Base-by-base conservation (phyloP, 2,113 vertebrate genomes). In the Hippocampus abdominalis region DNA sequence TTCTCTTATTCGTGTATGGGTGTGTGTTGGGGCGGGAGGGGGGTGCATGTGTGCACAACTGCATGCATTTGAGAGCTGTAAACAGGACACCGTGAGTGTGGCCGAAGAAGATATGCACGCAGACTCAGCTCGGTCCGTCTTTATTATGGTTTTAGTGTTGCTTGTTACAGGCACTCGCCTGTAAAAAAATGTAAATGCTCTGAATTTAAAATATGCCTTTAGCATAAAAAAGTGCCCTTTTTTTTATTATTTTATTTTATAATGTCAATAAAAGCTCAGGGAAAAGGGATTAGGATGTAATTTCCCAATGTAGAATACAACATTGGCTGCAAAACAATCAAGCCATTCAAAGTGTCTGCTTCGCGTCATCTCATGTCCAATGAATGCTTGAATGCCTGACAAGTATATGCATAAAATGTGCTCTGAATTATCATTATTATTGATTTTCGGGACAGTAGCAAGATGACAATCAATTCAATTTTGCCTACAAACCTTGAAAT, bases 21-120 rank as follows among this genome's bases (percentile, higher is more conserved):
- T 25, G 23, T 53, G 48, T 36, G 9, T 10, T 13, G 42, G 13
- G 12, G 42, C 0, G 32, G 29, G 29, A 32, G 42, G 42, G 42
- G 9, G 42, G 12, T 16, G 42, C 20, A 36, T 8, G 13, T 59
- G 53, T 32, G 48, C 36, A 11, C 61, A 40, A 8, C 23, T 64
- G 40, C 21, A 64, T 21, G 39, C 62, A 42, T 42, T 64, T 49
- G 39, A 8, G 15, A 7, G 27, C 65, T 66, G 42, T 62, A 74
- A 61, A 74, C 23, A 65, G 44, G 61, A 74, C 66, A 20, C 39
- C 54, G 7, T 29, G 61, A 69, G 46, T 32, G 23, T 64, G 46
- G 40, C 10, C 7, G 18, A 36, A 40, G 29, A 20, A 29, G 59
- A 59, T 36, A 68, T 4, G 57, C 12, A 63, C 16, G 23, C 60